A percentile compares a stretch with the other conserved stretches of the same genome.
These are phyloP conservation scores for Cecropterus lyciades DNA, from an alignment of 1,140 invertebrate species.

Conservation along the genomic window DNA sequence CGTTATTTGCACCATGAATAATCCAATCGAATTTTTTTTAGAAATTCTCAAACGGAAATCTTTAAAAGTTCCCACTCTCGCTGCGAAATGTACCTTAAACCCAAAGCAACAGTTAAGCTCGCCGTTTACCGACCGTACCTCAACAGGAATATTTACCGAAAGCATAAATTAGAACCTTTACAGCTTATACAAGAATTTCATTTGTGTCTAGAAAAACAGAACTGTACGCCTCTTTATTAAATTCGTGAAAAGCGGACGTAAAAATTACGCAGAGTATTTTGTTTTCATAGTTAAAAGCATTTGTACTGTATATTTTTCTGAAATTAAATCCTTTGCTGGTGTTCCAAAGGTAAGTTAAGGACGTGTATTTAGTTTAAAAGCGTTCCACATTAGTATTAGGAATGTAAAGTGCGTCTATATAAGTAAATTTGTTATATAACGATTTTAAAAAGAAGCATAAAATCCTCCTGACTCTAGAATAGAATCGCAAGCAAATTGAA, in stretches of 20 bases:
- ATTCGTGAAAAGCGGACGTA: constrained; percentile 27
- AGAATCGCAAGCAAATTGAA: too few species aligned
- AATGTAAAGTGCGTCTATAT: too few species aligned
- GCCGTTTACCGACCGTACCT: constrained; percentile 11
- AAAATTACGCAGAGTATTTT: constrained; percentile 30
- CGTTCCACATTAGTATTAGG: not conserved
- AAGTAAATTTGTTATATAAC: too few species aligned
- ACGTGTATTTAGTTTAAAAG: not conserved
- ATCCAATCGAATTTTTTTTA: too few species aligned
- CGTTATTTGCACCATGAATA: too few species aligned
- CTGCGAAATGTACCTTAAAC: constrained; percentile 9
- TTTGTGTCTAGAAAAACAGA: constrained; percentile 28
- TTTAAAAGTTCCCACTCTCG: not conserved
- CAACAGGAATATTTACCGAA: constrained; percentile 24
- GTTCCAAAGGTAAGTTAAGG: not conserved
- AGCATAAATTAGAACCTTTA: constrained; percentile 24
- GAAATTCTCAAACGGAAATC: too few species aligned
- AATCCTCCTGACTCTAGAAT: too few species aligned
- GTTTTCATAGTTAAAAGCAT: constrained; percentile 30
- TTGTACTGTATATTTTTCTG: constrained; percentile 30
- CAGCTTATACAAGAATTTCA: constrained; percentile 33
- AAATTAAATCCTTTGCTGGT: constrained; percentile 27
- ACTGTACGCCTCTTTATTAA: constrained; percentile 25
- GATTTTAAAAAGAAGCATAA: too few species aligned
- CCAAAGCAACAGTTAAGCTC: constrained; percentile 29